These are phyloP conservation scores for Netelia inedita DNA, from an alignment of 2,888 invertebrate species.

Conservation along the genomic window DNA sequence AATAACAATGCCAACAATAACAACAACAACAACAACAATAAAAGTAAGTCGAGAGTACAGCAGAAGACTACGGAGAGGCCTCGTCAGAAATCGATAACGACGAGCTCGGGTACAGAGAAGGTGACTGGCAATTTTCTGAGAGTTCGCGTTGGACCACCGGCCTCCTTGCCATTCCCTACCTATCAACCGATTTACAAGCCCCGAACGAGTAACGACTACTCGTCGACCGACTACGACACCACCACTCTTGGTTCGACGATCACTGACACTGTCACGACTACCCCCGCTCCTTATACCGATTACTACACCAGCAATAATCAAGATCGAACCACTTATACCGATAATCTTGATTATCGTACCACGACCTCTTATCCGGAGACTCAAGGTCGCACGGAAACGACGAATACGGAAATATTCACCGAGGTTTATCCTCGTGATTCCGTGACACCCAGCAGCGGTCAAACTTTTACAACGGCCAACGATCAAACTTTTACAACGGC, in stretches of 20 bases:
- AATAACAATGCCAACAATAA: constrained; percentile 65
- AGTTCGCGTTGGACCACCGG: constrained; percentile 74
- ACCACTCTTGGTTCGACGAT: constrained; percentile 67
- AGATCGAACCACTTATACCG: constrained; percentile 71
- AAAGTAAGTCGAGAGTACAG: constrained; percentile 43
- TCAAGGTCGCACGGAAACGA: constrained; percentile 78
- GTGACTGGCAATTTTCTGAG: constrained; percentile 79
- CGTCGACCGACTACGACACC: constrained; percentile 69
- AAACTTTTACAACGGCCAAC: constrained; percentile 62
- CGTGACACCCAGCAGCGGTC: constrained; percentile 67
- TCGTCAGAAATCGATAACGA: constrained; percentile 74
- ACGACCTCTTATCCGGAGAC: constrained; percentile 72
- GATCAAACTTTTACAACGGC: constrained; percentile 61
- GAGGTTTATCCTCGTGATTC: constrained; percentile 61
- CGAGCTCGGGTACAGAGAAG: constrained; percentile 82
- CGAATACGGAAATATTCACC: constrained; percentile 69
- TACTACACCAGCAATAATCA: constrained; percentile 71
- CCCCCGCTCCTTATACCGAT: constrained; percentile 70
- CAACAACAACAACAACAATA: constrained; percentile 67
- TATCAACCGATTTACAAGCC: constrained; percentile 80
- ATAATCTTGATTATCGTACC: constrained; percentile 69
- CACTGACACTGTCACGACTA: constrained; percentile 65
- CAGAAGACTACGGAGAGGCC: constrained; percentile 65
- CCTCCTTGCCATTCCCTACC: constrained; percentile 78
- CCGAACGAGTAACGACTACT: constrained; percentile 68